Evolutionary conservation across 2,113 vertebrate genomes (phyloP), one percentile per base, ranked within the genome.

Genomic region (Eclectus roratus): DNA sequence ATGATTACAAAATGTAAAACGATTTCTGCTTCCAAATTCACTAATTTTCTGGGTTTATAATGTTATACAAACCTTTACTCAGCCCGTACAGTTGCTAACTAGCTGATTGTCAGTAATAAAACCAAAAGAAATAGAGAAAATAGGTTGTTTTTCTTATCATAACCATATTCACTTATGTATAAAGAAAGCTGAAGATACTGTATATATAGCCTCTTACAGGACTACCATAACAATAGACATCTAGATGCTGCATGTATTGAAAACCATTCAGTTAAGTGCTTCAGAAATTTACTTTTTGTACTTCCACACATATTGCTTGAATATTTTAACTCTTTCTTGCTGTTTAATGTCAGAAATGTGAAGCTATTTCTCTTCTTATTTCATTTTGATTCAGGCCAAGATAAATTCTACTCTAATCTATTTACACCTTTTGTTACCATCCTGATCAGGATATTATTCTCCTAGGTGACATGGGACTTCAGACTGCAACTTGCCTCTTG

Each of bases 1-100:
- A 2, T 6, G 5, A 77, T 41, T 35, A 81, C 21, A 85, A 92
- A 70, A 60, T 9, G 11, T n/a, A 13, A 5, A 77, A 58, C 0
- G 2, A 60, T 15, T 4, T 35, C 29, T 74, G 2, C 8, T 69
- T 78, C 13, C 5, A 37, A 61, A 69, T 65, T 44, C 2, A 43
- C 11, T 25, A 0, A 1, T 53, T 82, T 80, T 81, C 31, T 73
- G 13, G 1, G 28, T 61, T 65, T 63, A 21, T 8, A 43, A 4
- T 6, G 10, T 10, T 64, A 17, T 12, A 37, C 0, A 16, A 31
- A 39, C 2, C 2, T 78, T 58, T 83, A 50, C 3, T 31, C 11
- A 35, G 12, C 2, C 10, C 52, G 4, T 60, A 16, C 39, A 80
- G n/a, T 8, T 6, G 0, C 10, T 69, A 23, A 7, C 2, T 46